A percentile compares a stretch with the other conserved stretches of the same genome.
phyloP scores from a whole-genome alignment of 2,113 vertebrate genomes.

The Nipponia nippon region DNA sequence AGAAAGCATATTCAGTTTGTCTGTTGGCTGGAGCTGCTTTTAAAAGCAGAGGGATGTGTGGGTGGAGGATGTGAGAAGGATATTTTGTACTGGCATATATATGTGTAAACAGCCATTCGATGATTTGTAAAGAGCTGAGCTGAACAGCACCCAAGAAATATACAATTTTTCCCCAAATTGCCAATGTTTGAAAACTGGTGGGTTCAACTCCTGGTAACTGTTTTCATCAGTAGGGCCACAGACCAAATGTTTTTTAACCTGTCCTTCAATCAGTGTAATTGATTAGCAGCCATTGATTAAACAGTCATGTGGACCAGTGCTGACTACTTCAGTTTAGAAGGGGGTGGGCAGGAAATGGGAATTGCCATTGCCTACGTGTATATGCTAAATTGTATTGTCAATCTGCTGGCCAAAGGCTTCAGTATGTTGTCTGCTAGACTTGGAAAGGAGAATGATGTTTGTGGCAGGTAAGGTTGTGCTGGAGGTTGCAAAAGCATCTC shows the following conservation, averaged over 20 bases:
- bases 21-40: neutral
- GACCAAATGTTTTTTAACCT: neutral
- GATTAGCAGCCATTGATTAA: neutral
- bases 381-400: neutral
- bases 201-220: neutral
- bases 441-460: neutral
- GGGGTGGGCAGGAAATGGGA: neutral
- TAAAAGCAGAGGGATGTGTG: neutral
- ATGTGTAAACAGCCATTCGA: neutral
- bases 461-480: neutral
- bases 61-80: slow-evolving; percentile 3
- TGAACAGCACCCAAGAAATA: neutral
- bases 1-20: neutral
- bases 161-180: neutral
- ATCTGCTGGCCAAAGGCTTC: neutral
- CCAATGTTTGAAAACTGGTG: neutral
- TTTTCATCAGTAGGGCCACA: neutral
- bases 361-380: neutral
- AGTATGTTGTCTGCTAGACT: neutral
- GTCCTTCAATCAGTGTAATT: neutral
- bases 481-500: neutral
- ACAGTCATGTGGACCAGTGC: neutral
- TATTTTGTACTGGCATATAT: neutral
- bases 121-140: neutral
- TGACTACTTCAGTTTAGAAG: neutral